These are phyloP conservation scores for Lytechinus pictus DNA, from an alignment of 35 echinoderm and acorn worm genomes.

Conservation along the genomic window DNA sequence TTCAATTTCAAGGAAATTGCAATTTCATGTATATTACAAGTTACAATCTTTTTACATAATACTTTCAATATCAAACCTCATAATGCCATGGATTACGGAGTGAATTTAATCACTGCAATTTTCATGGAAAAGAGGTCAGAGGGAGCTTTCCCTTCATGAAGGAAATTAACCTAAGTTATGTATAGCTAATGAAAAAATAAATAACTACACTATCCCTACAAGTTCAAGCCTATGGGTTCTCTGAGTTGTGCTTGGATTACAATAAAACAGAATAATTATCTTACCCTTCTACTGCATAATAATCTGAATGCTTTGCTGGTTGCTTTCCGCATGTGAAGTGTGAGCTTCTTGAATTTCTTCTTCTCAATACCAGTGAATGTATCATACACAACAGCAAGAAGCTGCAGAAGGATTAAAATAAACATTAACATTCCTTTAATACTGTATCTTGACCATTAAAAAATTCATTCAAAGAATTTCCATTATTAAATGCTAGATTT, in stretches of 20 bases:
- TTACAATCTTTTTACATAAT: background rate
- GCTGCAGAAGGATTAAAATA: conserved; percentile 44
- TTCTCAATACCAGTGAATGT: conserved; percentile 97
- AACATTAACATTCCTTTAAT: too few relatives aligned
- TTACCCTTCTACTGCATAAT: conserved; percentile 92
- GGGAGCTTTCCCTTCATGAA: background rate
- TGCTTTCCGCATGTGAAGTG: conserved; percentile 77
- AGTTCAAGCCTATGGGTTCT: too few relatives aligned
- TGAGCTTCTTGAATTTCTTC: conserved; percentile 87
- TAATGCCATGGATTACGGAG: background rate
- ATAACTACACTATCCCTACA: too few relatives aligned
- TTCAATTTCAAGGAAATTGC: background rate
- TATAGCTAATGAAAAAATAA: too few relatives aligned
- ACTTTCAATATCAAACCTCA: background rate
- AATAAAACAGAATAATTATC: background rate
- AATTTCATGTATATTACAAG: background rate
- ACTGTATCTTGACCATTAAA: too few relatives aligned
- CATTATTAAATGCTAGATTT: too few relatives aligned
- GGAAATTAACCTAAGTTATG: too few relatives aligned
- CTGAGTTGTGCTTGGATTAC: too few relatives aligned
- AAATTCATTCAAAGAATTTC: too few relatives aligned
- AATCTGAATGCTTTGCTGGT: conserved; percentile 85
- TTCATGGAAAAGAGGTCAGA: background rate
- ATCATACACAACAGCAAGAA: conserved; percentile 93
- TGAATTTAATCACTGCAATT: background rate